phyloP scores from a whole-genome alignment of 2,888 invertebrate genomes.

The Laspeyria flexula region DNA sequence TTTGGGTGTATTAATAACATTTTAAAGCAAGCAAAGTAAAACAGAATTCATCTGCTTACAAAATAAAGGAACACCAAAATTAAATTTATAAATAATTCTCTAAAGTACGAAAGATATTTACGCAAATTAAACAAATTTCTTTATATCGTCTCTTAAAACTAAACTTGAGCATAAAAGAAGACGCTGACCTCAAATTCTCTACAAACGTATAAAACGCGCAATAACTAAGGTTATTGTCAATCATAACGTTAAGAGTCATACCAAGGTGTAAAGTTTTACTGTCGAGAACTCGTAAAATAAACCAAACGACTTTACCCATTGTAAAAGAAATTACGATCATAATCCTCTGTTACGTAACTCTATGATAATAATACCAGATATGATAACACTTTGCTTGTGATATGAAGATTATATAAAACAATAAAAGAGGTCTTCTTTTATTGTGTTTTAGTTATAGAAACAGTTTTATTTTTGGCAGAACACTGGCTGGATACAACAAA shows the following conservation, averaged over 20 bases:
- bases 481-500: not conserved
- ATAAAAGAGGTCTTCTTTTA: not conserved
- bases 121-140: no score
- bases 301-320: slow-evolving; percentile 20
- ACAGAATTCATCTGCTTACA: no score
- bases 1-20: no score
- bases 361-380: no score
- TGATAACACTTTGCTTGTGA: slow-evolving; percentile 5
- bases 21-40: no score
- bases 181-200: slow-evolving; percentile 16
- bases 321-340: slow-evolving; percentile 35
- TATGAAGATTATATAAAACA: slow-evolving; percentile 18
- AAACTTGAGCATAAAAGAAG: not conserved
- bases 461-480: not conserved
- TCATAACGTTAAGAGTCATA: slow-evolving; percentile 37
- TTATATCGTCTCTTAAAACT: no score
- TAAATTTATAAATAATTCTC: no score
- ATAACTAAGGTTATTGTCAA: slow-evolving; percentile 49
- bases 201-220: slow-evolving; percentile 43
- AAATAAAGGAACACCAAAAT: no score
- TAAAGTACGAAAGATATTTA: no score
- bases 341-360: slow-evolving; percentile 18
- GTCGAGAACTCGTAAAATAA: slow-evolving; percentile 35
- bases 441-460: not conserved
- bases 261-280: slow-evolving; percentile 45